Percentiles rank a stretch among this genome's conserved stretches.
Conservation (phyloP, 2,888 invertebrate species). For the Hydropsyche betteni region DNA sequence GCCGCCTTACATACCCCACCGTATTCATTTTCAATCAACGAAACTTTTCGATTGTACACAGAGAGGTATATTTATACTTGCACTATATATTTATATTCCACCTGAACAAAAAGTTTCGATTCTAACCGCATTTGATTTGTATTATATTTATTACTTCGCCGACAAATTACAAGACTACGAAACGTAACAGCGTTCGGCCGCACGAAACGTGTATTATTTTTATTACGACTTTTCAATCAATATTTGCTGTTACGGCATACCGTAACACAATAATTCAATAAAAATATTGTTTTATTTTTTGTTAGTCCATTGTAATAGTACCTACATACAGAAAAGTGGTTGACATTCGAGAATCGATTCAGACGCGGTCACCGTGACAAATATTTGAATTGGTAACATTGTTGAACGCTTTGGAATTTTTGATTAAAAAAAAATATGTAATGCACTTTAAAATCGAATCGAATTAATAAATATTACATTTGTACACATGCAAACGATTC, state of each 20-base stretch:
- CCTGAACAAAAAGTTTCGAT: no score
- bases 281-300: no score
- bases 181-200: slow-evolving; percentile 11
- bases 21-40: no score
- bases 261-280: no score
- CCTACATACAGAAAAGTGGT: no score
- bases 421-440: not conserved
- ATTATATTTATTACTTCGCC: not conserved
- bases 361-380: slow-evolving; percentile 12
- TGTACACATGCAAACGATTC: no score
- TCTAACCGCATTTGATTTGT: slow-evolving; percentile 25
- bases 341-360: not conserved
- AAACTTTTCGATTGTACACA: no score
- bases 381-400: slow-evolving; percentile 5
- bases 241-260: slow-evolving; percentile 10
- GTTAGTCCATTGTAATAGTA: no score
- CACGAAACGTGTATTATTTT: slow-evolving; percentile 18
- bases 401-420: not conserved
- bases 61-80: no score
- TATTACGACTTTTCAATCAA: slow-evolving; percentile 26
- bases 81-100: no score
- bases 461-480: no score
- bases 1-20: not conserved
- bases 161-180: slow-evolving; percentile 24
- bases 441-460: no score